phyloP scores from a whole-genome alignment of 92 coral and sea anemone genomes.

The Epizoanthus scotinus region DNA sequence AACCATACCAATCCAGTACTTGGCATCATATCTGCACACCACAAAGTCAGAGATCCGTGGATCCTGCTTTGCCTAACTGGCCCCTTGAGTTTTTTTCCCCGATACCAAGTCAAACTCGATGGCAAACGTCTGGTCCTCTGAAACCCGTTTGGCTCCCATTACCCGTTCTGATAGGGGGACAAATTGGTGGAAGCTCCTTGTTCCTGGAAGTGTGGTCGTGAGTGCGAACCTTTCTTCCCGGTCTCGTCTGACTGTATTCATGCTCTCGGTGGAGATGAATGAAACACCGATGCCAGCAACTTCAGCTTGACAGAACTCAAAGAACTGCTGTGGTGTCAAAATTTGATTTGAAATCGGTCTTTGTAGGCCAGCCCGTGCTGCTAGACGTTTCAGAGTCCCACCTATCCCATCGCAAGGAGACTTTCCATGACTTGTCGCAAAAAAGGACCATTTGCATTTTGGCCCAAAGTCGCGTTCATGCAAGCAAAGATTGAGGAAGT shows the following conservation, averaged over 20 bases:
- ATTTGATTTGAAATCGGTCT: constrained; percentile 29
- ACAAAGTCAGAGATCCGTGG: constrained; percentile 40
- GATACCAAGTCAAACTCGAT: not conserved
- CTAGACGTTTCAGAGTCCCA: constrained; percentile 30
- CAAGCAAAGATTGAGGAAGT: not conserved
- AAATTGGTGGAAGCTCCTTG: constrained; percentile 44
- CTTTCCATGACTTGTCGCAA: constrained; percentile 43
- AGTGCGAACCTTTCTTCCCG: constrained; percentile 9
- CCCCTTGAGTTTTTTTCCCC: constrained; percentile 2
- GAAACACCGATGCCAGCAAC: not conserved
- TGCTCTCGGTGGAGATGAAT: not conserved
- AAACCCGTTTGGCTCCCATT: constrained; percentile 46
- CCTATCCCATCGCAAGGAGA: constrained; percentile 50
- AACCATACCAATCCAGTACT: constrained; percentile 38
- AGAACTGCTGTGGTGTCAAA: constrained; percentile 6
- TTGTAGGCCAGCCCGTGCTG: constrained; percentile 23
- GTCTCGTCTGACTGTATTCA: not conserved
- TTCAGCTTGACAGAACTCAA: constrained; percentile 7
- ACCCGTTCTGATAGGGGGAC: constrained; percentile 42
- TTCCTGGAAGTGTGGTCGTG: constrained; percentile 37
- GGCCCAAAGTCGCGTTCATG: too few relatives aligned
- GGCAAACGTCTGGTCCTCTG: constrained; percentile 35
- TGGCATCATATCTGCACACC: constrained; percentile 35
- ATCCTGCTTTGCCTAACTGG: constrained; percentile 3
- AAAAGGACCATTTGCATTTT: constrained; percentile 23